Evolutionary conservation across 2,888 invertebrate genomes (phyloP).

Genomic region (Lordiphosa fenestrarum): DNA sequence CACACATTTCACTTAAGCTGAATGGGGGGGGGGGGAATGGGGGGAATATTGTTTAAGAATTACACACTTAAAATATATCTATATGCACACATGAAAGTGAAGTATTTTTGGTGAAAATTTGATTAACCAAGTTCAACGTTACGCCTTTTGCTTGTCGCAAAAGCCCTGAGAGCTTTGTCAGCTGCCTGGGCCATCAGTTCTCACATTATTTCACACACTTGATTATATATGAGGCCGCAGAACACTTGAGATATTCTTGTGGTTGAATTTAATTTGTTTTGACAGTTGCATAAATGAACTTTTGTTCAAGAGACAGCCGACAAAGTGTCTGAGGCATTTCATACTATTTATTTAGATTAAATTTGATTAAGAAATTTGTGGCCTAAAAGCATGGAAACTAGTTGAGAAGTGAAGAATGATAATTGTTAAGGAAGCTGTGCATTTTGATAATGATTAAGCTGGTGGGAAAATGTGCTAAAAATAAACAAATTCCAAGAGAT

Average conservation of each 20-base stretch:
- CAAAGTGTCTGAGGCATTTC: too few species aligned
- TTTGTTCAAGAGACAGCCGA: slow-evolving; percentile 3
- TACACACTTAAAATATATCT: slow-evolving; percentile 1
- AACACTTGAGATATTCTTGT: slow-evolving; percentile 3
- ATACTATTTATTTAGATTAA: too few species aligned
- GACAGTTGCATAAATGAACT: slow-evolving; percentile 7
- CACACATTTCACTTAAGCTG: not conserved
- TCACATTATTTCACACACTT: slow-evolving; percentile 19
- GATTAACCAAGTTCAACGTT: slow-evolving; percentile 28
- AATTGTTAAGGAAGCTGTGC: too few species aligned
- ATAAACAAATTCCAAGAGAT: too few species aligned
- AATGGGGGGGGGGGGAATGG: not conserved
- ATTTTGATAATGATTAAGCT: too few species aligned
- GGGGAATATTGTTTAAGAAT: slow-evolving; percentile 3
- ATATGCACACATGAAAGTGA: slow-evolving; percentile 3
- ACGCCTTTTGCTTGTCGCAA: slow-evolving; percentile 51
- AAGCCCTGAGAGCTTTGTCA: slow-evolving; percentile 24
- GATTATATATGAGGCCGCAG: slow-evolving; percentile 10
- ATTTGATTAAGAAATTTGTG: too few species aligned
- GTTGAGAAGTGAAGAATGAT: too few species aligned
- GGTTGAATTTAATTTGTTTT: slow-evolving; percentile 3
- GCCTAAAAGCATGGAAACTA: too few species aligned
- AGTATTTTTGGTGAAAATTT: not conserved
- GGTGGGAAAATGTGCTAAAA: too few species aligned
- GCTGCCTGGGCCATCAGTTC: slow-evolving; percentile 24